Evolutionary conservation across 2,797 vertebrate species (phyloP).

Genomic region (Mastacembelus armatus): DNA sequence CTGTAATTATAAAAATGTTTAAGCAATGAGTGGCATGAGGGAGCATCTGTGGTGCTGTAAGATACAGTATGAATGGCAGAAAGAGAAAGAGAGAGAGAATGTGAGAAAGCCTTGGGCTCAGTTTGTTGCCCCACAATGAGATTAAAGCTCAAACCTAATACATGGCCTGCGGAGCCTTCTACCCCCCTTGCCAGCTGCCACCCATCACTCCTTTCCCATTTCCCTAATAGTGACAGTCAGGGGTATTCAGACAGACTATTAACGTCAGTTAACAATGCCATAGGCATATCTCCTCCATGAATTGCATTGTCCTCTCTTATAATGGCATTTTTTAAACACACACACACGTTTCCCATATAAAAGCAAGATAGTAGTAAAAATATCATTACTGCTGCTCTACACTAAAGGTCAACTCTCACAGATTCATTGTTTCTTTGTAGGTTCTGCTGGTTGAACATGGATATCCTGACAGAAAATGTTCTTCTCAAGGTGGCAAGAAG

Average conservation of each 20-base stretch:
- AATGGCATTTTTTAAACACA: constrained; percentile 22
- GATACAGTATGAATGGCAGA: constrained; percentile 47
- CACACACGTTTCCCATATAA: neutral
- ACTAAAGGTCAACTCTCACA: constrained; percentile 37
- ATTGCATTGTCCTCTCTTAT: constrained; percentile 35
- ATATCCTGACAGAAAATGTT: constrained; percentile 18
- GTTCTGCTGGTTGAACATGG: constrained; percentile 25
- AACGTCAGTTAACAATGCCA: constrained; percentile 38
- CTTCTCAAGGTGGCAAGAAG: neutral
- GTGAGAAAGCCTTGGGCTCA: constrained; percentile 44
- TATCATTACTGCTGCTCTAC: constrained; percentile 1
- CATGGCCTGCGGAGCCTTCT: constrained; percentile 44
- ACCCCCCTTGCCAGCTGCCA: constrained; percentile 23
- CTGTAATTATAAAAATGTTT: constrained; percentile 68
- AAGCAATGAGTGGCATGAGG: constrained; percentile 52
- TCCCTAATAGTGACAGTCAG: constrained; percentile 51
- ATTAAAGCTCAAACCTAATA: constrained; percentile 62
- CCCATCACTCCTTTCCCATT: constrained; percentile 38
- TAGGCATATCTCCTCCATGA: constrained; percentile 21
- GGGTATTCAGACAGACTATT: constrained; percentile 20
- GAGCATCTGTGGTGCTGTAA: constrained; percentile 42
- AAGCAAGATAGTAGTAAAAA: neutral
- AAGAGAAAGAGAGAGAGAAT: constrained; percentile 25
- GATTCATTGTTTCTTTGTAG: constrained; percentile 7
- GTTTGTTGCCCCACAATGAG: constrained; percentile 51